Evolutionary conservation across 2,888 invertebrate species (phyloP).

Genomic region (Diachrysia chrysitis): DNA sequence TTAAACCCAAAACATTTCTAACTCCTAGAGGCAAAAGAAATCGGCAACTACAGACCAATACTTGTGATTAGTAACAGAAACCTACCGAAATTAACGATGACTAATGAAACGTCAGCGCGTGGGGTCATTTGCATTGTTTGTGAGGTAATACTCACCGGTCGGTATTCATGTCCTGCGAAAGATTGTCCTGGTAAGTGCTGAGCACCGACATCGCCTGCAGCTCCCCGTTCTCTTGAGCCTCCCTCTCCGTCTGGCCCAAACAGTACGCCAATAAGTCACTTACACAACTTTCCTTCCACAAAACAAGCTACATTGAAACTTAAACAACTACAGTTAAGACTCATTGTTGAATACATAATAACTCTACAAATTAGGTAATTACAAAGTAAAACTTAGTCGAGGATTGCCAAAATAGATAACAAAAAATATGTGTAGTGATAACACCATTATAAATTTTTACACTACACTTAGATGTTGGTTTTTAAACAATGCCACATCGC

Average conservation of each 20-base stretch:
- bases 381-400: constrained; percentile 9
- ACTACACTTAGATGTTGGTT: constrained; percentile 56
- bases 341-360: constrained; percentile 29
- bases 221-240: constrained; percentile 79
- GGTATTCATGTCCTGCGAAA: constrained; percentile 90
- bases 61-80: constrained; percentile 36
- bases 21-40: constrained; percentile 28
- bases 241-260: constrained; percentile 84
- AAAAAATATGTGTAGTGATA: constrained; percentile 29
- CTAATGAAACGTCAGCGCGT: constrained; percentile 39
- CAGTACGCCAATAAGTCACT: constrained; percentile 57
- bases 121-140: constrained; percentile 34
- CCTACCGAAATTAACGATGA: constrained; percentile 39
- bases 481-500: constrained; percentile 66
- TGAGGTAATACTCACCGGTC: constrained; percentile 83
- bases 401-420: constrained; percentile 44
- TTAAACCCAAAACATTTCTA: constrained; percentile 8
- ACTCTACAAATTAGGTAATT: not conserved
- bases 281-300: constrained; percentile 14
- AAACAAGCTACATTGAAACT: constrained; percentile 27
- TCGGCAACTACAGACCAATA: constrained; percentile 18
- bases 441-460: constrained; percentile 60
- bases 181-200: constrained; percentile 89
- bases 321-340: constrained; percentile 24
- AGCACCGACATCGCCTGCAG: constrained; percentile 90